Evolutionary conservation across 2,113 vertebrate species (phyloP).

Genomic region (Otus sunia): DNA sequence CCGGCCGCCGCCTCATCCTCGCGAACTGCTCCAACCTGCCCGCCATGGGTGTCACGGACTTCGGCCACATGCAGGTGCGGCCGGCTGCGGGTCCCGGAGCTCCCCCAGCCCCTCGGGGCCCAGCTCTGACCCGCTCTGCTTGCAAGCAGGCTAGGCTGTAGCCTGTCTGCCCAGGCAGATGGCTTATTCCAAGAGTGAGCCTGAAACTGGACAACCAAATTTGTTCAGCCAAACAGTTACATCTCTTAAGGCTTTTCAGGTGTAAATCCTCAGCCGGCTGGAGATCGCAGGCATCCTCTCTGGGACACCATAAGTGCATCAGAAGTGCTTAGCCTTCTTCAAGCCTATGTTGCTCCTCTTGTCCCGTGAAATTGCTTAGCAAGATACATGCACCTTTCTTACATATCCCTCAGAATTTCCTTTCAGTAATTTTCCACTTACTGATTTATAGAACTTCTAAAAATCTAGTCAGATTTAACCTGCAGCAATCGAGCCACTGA

Average conservation of each 20-base stretch:
- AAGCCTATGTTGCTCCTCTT: not conserved
- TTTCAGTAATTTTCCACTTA: not conserved
- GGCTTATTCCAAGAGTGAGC: no score
- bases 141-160: not conserved
- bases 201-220: not conserved
- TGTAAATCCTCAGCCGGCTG: not conserved
- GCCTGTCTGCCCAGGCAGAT: rapidly evolving
- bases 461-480: not conserved
- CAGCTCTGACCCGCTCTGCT: not conserved
- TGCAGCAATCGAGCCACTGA: not conserved
- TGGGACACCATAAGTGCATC: not conserved
- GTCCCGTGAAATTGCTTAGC: not conserved
- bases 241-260: not conserved
- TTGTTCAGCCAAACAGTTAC: not conserved
- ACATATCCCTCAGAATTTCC: not conserved
- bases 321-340: not conserved
- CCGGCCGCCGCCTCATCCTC: constrained; percentile 85
- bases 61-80: constrained; percentile 87
- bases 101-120: not conserved
- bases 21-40: constrained; percentile 81
- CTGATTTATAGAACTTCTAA: not conserved
- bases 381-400: rapidly evolving
- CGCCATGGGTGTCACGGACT: constrained; percentile 85
- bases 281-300: not conserved
- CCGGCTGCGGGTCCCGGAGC: not conserved